Evolutionary conservation across 2,797 vertebrate genomes (phyloP).

Genomic region (Pseudochromis fuscus): DNA sequence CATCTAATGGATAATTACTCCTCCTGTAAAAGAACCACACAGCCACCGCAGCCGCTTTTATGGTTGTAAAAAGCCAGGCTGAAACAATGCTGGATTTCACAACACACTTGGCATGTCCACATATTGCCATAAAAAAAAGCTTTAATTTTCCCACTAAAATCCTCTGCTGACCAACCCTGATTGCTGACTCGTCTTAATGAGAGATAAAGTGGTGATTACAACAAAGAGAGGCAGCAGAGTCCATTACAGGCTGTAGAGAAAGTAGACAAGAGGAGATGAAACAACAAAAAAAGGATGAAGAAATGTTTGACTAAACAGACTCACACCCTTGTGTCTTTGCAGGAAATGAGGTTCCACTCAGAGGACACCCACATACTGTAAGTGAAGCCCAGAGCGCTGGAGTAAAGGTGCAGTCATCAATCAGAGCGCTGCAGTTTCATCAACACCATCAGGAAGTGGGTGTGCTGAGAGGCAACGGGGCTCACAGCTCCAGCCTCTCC

Average conservation of each 20-base stretch:
- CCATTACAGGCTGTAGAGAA: slow-evolving; percentile 45
- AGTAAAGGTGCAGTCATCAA: slow-evolving; percentile 69
- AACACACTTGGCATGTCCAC: slow-evolving; percentile 47
- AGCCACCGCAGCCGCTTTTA: slow-evolving; percentile 72
- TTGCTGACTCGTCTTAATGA: slow-evolving; percentile 61
- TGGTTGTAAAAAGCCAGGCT: slow-evolving; percentile 60
- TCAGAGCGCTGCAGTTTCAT: slow-evolving; percentile 71
- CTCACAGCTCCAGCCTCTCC: slow-evolving; percentile 25
- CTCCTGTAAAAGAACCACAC: slow-evolving; percentile 63
- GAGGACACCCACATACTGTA: slow-evolving; percentile 68
- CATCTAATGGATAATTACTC: slow-evolving; percentile 73
- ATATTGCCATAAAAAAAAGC: slow-evolving; percentile 46
- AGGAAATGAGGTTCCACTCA: slow-evolving; percentile 67
- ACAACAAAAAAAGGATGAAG: slow-evolving; percentile 32
- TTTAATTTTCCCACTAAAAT: slow-evolving; percentile 57
- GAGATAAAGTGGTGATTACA: slow-evolving; percentile 70
- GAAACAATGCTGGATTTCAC: slow-evolving; percentile 61
- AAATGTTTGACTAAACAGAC: slow-evolving; percentile 18
- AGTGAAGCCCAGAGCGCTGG: slow-evolving; percentile 56
- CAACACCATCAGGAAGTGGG: slow-evolving; percentile 59
- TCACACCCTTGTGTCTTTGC: slow-evolving; percentile 53
- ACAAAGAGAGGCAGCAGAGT: slow-evolving; percentile 27
- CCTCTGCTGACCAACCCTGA: slow-evolving; percentile 53
- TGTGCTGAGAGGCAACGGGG: slow-evolving; percentile 46
- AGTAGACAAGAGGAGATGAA: slow-evolving; percentile 12